Percentiles rank a stretch among this genome's conserved stretches.
Evolutionary conservation across 2,113 vertebrate genomes (phyloP).

Genomic region (Lucifuga dentata): DNA sequence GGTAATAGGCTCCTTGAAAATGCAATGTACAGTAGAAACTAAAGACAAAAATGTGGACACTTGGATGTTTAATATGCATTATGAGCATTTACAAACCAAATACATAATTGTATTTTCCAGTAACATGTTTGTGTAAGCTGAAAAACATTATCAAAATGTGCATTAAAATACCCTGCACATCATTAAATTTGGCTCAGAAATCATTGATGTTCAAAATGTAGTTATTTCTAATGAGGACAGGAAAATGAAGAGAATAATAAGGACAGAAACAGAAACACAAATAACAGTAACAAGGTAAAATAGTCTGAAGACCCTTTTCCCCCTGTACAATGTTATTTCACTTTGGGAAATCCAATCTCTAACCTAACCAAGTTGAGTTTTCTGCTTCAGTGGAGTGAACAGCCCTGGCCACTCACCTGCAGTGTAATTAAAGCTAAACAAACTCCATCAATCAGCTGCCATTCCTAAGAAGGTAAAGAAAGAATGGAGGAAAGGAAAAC

Average conservation of each 20-base stretch:
- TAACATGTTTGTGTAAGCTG: too few species aligned
- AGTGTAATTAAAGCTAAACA: conserved; percentile 83
- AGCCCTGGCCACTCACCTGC: conserved; percentile 77
- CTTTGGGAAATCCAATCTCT: conserved; percentile 79
- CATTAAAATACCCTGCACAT: too few species aligned
- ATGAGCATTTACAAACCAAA: too few species aligned
- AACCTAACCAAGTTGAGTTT: conserved; percentile 79
- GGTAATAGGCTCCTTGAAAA: too few species aligned
- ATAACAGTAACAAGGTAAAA: conserved; percentile 56
- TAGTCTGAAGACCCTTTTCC: conserved; percentile 39
- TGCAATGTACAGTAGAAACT: too few species aligned
- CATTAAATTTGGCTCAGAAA: neutral
- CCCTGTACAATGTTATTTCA: conserved; percentile 56
- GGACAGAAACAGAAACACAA: conserved; percentile 21
- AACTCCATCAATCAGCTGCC: conserved; percentile 81
- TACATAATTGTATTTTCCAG: too few species aligned
- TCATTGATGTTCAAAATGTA: neutral
- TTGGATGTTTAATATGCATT: too few species aligned
- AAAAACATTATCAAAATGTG: too few species aligned
- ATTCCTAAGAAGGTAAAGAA: conserved; percentile 57
- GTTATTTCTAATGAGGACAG: conserved; percentile 20
- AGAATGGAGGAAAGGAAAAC: conserved; percentile 15
- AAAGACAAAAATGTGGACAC: too few species aligned
- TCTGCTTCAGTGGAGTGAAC: conserved; percentile 77
- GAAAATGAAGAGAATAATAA: conserved; percentile 18